These are phyloP conservation scores for Oryzias javanicus DNA, from an alignment of 2,113 vertebrate species.

Conservation along the genomic window DNA sequence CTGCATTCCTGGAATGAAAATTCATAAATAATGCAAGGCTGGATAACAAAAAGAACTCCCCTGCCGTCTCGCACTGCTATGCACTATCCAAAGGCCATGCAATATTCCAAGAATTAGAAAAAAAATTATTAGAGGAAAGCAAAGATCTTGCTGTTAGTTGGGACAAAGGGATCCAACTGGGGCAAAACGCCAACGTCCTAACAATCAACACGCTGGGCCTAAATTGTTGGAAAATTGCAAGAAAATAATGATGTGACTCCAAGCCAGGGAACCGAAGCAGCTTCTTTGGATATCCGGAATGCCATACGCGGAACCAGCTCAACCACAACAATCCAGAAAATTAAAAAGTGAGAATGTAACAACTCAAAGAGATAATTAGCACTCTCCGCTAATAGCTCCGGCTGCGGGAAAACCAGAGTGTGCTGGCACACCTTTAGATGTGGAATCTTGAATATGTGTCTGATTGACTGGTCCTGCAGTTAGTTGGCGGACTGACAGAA, in stretches of 20 bases:
- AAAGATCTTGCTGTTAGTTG: slow-evolving; percentile 24
- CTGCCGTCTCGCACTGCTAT: slow-evolving; percentile 58
- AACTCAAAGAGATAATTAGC: slow-evolving; percentile 50
- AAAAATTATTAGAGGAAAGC: slow-evolving; percentile 57
- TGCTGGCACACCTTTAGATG: slow-evolving; percentile 20
- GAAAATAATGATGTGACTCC: slow-evolving; percentile 52
- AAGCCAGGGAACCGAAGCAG: slow-evolving; percentile 35
- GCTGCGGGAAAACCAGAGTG: slow-evolving; percentile 12
- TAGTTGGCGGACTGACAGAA: slow-evolving; percentile 46
- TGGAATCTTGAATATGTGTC: slow-evolving; percentile 31
- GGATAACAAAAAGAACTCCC: slow-evolving; percentile 77
- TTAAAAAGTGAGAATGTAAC: slow-evolving; percentile 40
- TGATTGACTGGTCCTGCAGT: slow-evolving; percentile 37
- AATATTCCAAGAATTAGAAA: slow-evolving; percentile 67
- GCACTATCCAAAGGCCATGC: slow-evolving; percentile 64
- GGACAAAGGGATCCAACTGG: slow-evolving; percentile 40
- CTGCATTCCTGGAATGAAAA: slow-evolving; percentile 77
- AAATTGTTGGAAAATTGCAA: slow-evolving; percentile 47
- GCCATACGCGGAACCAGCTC: slow-evolving; percentile 40
- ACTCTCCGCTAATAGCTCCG: slow-evolving; percentile 28
- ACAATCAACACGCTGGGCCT: slow-evolving; percentile 29
- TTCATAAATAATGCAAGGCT: slow-evolving; percentile 77
- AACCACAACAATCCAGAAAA: slow-evolving; percentile 32
- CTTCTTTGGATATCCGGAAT: slow-evolving; percentile 42
- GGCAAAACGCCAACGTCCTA: slow-evolving; percentile 41